phyloP scores from a whole-genome alignment of 64 coral and sea anemone genomes.

The Pocillopora damicornis region DNA sequence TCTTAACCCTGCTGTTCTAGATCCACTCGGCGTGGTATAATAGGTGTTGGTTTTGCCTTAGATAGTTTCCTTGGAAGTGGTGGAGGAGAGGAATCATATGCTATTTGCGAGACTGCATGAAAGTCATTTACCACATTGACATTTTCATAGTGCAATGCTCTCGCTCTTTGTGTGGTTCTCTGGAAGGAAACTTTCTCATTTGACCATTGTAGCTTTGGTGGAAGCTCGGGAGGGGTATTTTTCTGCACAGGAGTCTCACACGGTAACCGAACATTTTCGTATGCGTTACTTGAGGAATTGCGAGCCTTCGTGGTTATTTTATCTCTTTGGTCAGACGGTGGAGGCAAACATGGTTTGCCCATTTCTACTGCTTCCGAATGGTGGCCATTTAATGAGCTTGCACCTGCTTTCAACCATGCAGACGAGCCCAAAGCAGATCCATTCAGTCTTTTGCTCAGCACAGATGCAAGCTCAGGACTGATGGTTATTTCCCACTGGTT shows the following conservation, averaged over 20 bases:
- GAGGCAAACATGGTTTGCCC: background rate
- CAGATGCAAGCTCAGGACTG: conserved; percentile 24
- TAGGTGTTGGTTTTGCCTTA: too few species aligned
- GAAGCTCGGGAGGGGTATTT: conserved; percentile 9
- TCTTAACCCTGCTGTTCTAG: too few species aligned
- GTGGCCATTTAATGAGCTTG: background rate
- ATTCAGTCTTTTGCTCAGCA: background rate
- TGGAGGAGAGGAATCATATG: too few species aligned
- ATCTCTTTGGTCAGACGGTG: background rate
- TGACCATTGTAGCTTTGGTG: background rate
- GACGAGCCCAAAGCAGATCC: too few species aligned
- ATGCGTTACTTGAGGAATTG: background rate
- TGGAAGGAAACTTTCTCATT: background rate
- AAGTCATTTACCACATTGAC: background rate
- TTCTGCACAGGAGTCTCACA: background rate
- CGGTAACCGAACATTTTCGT: conserved; percentile 20
- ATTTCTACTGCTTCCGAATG: background rate
- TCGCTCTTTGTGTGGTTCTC: background rate
- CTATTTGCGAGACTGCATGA: too few species aligned
- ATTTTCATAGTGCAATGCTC: conserved; percentile 28
- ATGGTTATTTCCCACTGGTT: background rate
- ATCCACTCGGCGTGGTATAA: too few species aligned
- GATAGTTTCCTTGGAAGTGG: background rate
- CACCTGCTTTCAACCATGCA: background rate
- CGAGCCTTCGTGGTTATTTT: background rate